A percentile compares a stretch with the other conserved stretches of the same genome.
Evolutionary conservation across 2,113 vertebrate genomes (phyloP).

Genomic region (Monarcha castaneiventris): DNA sequence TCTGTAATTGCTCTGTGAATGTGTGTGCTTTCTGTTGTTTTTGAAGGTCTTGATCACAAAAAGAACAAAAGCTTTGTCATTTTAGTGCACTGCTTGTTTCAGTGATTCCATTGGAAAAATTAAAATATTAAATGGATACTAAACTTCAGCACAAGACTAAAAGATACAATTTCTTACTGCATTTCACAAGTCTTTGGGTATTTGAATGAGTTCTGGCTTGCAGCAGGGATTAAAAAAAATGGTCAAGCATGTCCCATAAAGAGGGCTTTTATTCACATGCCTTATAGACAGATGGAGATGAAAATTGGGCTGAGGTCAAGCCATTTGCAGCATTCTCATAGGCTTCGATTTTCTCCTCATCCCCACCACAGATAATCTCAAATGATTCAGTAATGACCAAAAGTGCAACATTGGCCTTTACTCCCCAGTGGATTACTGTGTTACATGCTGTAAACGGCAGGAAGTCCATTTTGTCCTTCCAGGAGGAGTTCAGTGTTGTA

Average conservation of each 20-base stretch:
- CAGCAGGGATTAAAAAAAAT: conserved; percentile 40
- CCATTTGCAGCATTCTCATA: conserved; percentile 74
- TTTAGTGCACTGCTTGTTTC: background rate
- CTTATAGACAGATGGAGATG: conserved; percentile 74
- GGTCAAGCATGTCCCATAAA: conserved; percentile 32
- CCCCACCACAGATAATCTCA: conserved; percentile 73
- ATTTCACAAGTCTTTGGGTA: background rate
- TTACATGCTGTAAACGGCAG: conserved; percentile 76
- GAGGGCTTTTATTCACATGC: conserved; percentile 57
- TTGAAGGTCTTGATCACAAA: background rate
- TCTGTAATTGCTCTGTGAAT: background rate
- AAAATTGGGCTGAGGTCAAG: conserved; percentile 78
- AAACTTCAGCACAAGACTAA: background rate
- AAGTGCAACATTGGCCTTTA: conserved; percentile 79
- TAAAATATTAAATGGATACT: background rate
- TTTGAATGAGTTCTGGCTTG: conserved; percentile 65
- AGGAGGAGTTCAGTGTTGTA: conserved; percentile 52
- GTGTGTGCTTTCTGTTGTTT: background rate
- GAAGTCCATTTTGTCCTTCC: conserved; percentile 71
- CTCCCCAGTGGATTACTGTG: conserved; percentile 73
- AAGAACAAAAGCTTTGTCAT: background rate
- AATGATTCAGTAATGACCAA: conserved; percentile 80
- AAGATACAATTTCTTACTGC: background rate
- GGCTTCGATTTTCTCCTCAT: conserved; percentile 76
- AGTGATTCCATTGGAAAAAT: background rate